phyloP scores from a whole-genome alignment of 2,113 vertebrate species.

The Narcine bancroftii region DNA sequence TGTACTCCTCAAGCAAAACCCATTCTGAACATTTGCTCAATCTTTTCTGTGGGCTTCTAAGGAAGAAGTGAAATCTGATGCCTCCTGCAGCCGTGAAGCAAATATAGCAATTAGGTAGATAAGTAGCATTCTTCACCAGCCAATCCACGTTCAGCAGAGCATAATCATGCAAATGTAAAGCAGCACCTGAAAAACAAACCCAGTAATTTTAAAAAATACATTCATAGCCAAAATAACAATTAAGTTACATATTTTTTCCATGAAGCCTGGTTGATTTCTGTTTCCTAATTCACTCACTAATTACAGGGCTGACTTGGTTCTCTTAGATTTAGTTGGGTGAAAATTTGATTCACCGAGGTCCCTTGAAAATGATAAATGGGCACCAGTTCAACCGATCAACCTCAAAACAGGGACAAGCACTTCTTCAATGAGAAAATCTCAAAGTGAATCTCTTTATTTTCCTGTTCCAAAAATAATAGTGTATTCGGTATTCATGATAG shows the following conservation, averaged over 20 bases:
- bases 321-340: not conserved
- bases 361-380: not conserved
- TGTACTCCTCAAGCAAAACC: conserved; percentile 62
- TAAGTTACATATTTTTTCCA: not conserved
- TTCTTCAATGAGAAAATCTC: not conserved
- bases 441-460: not conserved
- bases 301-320: not conserved
- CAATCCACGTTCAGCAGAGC: conserved; percentile 63
- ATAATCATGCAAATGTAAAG: conserved; percentile 74
- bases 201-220: not conserved
- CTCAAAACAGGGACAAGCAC: not conserved
- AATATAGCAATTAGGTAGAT: conserved; percentile 72
- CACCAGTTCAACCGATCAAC: not conserved
- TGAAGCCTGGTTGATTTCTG: not conserved
- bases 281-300: not conserved
- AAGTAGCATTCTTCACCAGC: conserved; percentile 78
- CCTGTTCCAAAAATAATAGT: not conserved
- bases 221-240: not conserved
- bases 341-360: not conserved
- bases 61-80: conserved; percentile 66
- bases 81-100: conserved; percentile 55
- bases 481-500: too few relatives aligned
- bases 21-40: conserved; percentile 57
- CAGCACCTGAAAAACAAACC: conserved; percentile 60
- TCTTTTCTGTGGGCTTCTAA: conserved; percentile 43